Evolutionary conservation across 2,113 vertebrate genomes (phyloP).

Genomic region (Artemisiospiza belli): DNA sequence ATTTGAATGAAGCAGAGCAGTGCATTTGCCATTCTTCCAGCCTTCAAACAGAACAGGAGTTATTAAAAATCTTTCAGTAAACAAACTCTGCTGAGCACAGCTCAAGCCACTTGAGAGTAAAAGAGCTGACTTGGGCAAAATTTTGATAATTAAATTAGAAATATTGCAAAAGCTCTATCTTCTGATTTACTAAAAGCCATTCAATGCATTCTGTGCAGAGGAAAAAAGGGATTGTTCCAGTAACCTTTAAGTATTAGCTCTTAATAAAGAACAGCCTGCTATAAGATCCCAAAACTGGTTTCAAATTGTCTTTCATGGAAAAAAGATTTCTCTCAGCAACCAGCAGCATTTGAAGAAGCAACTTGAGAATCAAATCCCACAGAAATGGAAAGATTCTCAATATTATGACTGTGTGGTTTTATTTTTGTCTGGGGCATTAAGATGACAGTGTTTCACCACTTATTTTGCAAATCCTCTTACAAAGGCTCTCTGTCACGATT

Average conservation of each 20-base stretch:
- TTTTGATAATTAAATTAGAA: not conserved
- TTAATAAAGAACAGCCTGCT: conserved; percentile 4
- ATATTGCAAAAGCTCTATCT: not conserved
- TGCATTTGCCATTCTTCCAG: not conserved
- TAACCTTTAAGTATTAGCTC: not conserved
- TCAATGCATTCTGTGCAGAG: not conserved
- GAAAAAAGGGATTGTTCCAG: not conserved
- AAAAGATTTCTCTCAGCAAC: conserved; percentile 19
- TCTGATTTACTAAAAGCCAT: not conserved
- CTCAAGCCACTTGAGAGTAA: not conserved
- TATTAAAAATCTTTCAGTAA: conserved; percentile 12
- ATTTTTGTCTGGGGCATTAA: conserved; percentile 30
- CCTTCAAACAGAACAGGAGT: not conserved
- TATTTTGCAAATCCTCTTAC: conserved; percentile 34
- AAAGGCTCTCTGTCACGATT: conserved; percentile 37
- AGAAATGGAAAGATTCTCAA: conserved; percentile 50
- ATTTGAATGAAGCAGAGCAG: not conserved
- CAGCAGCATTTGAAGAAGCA: conserved; percentile 22
- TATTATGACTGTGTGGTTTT: conserved; percentile 43
- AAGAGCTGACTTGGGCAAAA: not conserved
- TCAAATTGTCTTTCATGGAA: conserved; percentile 5
- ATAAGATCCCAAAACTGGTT: conserved; percentile 3
- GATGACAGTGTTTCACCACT: conserved; percentile 23
- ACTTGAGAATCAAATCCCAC: conserved; percentile 22
- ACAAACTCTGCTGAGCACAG: not conserved